Conservation (phyloP, 2,888 invertebrate genomes). For the Carcina quercana region DNA sequence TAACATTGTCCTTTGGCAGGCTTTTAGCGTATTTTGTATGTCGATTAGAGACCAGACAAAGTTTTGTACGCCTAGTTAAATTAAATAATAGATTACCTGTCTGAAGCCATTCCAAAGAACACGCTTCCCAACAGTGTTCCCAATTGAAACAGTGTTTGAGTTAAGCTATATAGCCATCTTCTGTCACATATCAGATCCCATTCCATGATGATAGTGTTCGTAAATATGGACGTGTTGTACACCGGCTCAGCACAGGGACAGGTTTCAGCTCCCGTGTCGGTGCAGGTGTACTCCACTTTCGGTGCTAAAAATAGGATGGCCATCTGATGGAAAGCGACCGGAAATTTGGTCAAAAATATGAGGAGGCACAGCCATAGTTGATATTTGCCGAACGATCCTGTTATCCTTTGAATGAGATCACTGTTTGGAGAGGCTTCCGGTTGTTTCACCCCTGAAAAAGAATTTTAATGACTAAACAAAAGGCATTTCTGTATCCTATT, state of each 20-base stretch:
- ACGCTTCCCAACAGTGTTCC: conserved; percentile 1
- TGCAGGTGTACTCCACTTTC: conserved; percentile 41
- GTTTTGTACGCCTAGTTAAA: too few relatives aligned
- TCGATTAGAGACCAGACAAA: too few relatives aligned
- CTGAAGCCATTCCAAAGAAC: conserved; percentile 3
- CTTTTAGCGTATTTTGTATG: too few relatives aligned
- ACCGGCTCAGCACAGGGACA: conserved; percentile 75
- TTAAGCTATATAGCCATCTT: conserved; percentile 76
- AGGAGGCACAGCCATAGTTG: conserved; percentile 54
- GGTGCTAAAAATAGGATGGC: conserved; percentile 68
- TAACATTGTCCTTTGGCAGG: too few relatives aligned
- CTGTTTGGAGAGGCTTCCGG: conserved; percentile 12
- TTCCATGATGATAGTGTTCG: conserved; percentile 81
- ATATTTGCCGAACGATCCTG: conserved; percentile 67
- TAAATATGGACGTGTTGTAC: conserved; percentile 79
- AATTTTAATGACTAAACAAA: background rate
- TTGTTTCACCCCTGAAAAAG: conserved; percentile 21
- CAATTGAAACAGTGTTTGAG: conserved; percentile 1
- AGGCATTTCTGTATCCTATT: background rate
- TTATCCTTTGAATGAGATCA: conserved; percentile 52
- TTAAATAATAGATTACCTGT: conserved; percentile 3
- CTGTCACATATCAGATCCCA: conserved; percentile 84
- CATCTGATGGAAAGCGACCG: conserved; percentile 67
- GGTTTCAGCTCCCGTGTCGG: conserved; percentile 28
- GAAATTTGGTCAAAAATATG: conserved; percentile 58